Base-by-base conservation (phyloP, 2,888 invertebrate genomes). In the Sturmia bella region DNA sequence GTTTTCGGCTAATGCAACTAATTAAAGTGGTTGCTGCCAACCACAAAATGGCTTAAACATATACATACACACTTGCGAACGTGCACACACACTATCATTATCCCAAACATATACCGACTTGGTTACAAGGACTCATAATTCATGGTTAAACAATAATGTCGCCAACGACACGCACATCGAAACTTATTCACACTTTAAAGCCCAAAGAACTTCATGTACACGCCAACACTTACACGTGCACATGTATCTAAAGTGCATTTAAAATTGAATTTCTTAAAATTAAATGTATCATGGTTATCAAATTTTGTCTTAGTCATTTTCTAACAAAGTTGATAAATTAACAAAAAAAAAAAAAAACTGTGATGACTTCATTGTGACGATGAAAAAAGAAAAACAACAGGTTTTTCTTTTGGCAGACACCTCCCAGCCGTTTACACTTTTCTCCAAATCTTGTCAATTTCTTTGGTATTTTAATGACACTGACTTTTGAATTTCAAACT, bases 11-110 rank as follows among this genome's bases (percentile, higher is more conserved):
- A 82, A 82, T 85, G 84, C 75, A 86, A 86, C 89, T 88, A 88
- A 88, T 87, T 89, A 87, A 88, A 88, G 89, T 85, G 89, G 89
- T 87, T 86, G 80, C 27, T 82, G 74, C 63, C 78, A 78, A 66
- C 82, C 82, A 68, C 82, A 74, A 78, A 82, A 70, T 82, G 78
- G 82, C 78, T 82, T 70, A 77, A 82, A 66, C 69, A 80, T 43
- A 52, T 27, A 13, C n/a, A 13, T 24, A 48, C 39, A 63, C 41
- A 68, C 68, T 64, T 12, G 43, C 27, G 12, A 5, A 13, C 19
- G 5, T 12, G 27, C 5, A 45, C 27, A 32, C 15, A 54, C 56
- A 12, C 50, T 39, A 39, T 24, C 61, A 41, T 37, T 39, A 39
- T 24, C 61, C 27, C 24, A 52, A 52, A 32, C 45, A 39, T 48